Percentiles rank a stretch among this genome's conserved stretches.
phyloP scores from a whole-genome alignment of 2,797 vertebrate species.

The Pseudochirops cupreus region DNA sequence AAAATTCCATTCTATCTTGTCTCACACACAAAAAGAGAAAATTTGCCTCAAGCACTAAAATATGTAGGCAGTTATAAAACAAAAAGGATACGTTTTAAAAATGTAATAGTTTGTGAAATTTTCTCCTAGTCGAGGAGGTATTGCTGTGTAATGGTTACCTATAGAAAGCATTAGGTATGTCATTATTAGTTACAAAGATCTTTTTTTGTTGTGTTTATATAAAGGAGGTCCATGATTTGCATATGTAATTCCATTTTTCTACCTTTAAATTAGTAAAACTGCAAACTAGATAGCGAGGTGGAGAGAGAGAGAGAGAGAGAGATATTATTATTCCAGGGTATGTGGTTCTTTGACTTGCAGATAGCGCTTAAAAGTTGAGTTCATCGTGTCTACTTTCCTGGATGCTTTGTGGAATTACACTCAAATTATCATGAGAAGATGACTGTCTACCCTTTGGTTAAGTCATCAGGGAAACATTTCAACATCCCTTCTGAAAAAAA shows the following conservation, averaged over 20 bases:
- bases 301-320: too few species aligned
- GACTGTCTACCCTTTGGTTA: not conserved
- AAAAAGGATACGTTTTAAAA: not conserved
- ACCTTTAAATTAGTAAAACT: not conserved
- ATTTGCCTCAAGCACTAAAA: not conserved
- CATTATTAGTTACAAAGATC: not conserved
- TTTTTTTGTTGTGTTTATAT: not conserved
- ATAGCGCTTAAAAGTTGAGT: accelerated
- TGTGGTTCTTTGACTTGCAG: not conserved
- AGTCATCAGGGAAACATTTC: not conserved
- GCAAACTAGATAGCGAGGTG: not conserved
- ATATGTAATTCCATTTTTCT: not conserved
- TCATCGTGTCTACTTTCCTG: not conserved
- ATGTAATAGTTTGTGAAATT: not conserved
- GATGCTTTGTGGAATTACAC: not conserved
- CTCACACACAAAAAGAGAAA: not conserved
- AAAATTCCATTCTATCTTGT: constrained; percentile 40
- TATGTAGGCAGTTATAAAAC: not conserved
- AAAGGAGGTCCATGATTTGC: not conserved
- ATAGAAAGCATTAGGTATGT: not conserved
- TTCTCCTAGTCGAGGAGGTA: not conserved
- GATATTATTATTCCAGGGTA: too few species aligned
- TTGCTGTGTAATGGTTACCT: not conserved
- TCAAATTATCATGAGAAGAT: not conserved
- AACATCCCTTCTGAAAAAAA: not conserved